Base-by-base conservation (phyloP, 2,113 vertebrate genomes). In the Lampris megalopsis region DNA sequence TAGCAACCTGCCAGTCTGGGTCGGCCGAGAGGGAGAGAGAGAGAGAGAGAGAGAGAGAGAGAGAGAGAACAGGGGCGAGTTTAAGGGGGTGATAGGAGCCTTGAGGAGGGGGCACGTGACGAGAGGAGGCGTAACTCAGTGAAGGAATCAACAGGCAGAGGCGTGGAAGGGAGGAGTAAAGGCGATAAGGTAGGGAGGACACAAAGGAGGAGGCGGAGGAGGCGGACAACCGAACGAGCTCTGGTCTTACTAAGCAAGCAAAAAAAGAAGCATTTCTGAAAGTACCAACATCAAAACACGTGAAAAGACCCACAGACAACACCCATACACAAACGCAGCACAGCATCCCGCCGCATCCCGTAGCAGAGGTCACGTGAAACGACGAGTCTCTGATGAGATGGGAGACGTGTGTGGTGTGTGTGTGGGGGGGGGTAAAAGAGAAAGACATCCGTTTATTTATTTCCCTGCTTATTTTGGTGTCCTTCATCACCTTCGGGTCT, bases 1-100 rank as follows among this genome's bases (percentile, higher is more conserved):
- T 98, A 84, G 96, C 97, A 85, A 99, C 96, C 94, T 98, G 97
- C 98, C 98, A 98, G 86, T 99, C 98, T 98, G 68, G 45, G 42
- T 65, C 8, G 64, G 24, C 7, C 47, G 3, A 38, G 24, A 37
- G 68, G 11, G 43, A 24, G 36, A 38, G 8, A 35, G 43, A 52
- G 45, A 41, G 6, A 1, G 2, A 47, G 24, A n/a, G 11, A 67
- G 40, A 5, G 35, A 67, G 47, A 61, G 5, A 36, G 37, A 24
- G 9, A 58, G 10, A 53, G 9, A 50, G 53, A 49, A n/a, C 24
- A 24, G 13, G 52, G n/a, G n/a, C 3, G 5, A 54, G 3, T n/a
- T 10, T 5, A 56, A 40, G 38, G 3, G 49, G 48, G 36, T n/a
- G 6, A 47, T 4, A 6, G 6, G 43, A 45, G 43, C 3, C 43